phyloP scores from a whole-genome alignment of 2,113 vertebrate species.

The Ramphastos sulfuratus region DNA sequence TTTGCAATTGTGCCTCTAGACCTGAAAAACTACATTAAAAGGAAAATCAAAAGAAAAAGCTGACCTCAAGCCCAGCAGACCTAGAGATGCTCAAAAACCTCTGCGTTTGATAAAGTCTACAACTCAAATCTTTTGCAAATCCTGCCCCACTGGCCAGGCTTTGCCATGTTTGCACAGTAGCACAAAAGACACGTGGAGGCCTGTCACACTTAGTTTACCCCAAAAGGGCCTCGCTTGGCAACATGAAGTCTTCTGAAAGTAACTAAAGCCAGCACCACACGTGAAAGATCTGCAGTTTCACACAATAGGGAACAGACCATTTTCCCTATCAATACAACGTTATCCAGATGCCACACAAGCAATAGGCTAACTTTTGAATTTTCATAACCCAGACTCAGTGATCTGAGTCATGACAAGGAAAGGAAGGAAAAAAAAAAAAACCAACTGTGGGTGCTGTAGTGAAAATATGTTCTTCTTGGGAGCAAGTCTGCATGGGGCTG shows the following conservation, averaged over 20 bases:
- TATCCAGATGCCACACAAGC: background rate
- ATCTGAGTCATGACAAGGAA: background rate
- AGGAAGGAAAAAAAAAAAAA: background rate
- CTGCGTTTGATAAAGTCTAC: background rate
- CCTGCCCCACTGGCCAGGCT: background rate
- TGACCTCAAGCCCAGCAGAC: background rate
- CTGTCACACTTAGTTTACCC: background rate
- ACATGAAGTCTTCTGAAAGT: background rate
- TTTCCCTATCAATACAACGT: background rate
- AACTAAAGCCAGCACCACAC: background rate
- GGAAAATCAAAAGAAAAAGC: background rate
- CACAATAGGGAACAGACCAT: background rate
- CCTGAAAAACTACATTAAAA: background rate
- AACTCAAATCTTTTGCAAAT: background rate
- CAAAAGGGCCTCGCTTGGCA: background rate
- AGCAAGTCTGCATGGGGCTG: background rate
- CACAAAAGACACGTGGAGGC: background rate
- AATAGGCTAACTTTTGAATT: background rate
- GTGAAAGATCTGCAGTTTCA: background rate
- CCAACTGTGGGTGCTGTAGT: background rate
- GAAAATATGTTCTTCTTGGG: background rate
- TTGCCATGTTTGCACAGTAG: background rate
- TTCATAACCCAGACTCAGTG: background rate
- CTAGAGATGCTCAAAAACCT: background rate
- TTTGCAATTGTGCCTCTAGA: background rate